A percentile compares a stretch with the other conserved stretches of the same genome.
Conservation (phyloP, 2,113 vertebrate genomes). For the Pavo muticus region DNA sequence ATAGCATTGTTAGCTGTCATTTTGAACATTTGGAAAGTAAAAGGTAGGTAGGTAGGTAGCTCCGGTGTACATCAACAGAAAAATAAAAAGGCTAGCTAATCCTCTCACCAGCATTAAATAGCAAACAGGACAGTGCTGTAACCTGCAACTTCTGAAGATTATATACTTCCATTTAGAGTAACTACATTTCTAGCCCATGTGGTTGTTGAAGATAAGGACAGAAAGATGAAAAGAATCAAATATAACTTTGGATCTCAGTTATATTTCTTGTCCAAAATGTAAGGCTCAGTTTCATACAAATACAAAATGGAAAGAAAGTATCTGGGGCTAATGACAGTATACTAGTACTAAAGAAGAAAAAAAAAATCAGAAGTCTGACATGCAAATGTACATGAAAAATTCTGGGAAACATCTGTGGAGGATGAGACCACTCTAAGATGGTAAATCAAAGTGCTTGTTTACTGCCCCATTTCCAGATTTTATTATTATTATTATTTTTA, state of each 20-base stretch:
- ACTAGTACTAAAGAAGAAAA: background rate
- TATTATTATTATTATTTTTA: background rate
- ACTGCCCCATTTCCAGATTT: background rate
- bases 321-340: background rate
- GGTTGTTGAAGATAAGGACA: conserved; percentile 17
- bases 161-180: background rate
- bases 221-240: conserved; percentile 13
- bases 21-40: background rate
- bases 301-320: background rate
- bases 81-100: background rate
- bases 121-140: background rate
- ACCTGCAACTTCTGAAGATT: conserved; percentile 5
- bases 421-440: background rate
- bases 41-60: background rate
- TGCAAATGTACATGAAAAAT: background rate
- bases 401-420: background rate
- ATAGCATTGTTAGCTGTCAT: background rate
- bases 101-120: background rate
- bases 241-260: background rate
- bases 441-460: background rate
- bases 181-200: background rate
- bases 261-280: background rate
- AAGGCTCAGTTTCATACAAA: background rate
- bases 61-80: background rate
- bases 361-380: background rate